Evolutionary conservation across 2,797 vertebrate species (phyloP).

Genomic region (Philypnodon macrostomus): DNA sequence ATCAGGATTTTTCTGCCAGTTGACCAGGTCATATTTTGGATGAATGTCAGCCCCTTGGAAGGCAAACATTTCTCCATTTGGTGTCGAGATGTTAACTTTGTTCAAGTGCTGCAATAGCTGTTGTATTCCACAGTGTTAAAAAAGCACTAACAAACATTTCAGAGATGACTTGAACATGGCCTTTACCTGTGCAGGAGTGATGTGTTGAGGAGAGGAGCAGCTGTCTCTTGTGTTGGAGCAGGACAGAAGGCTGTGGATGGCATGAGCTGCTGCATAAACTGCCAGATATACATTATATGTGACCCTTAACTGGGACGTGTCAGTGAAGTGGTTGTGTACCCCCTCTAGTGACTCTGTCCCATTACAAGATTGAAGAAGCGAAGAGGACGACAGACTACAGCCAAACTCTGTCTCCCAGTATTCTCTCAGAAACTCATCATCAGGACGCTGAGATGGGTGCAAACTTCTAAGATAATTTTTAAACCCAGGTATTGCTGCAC

Average conservation of each 20-base stretch:
- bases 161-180: not conserved
- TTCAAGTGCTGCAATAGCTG: constrained; percentile 68
- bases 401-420: constrained; percentile 71
- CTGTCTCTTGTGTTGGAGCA: constrained; percentile 43
- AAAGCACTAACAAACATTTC: constrained; percentile 9
- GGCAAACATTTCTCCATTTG: constrained; percentile 66
- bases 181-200: constrained; percentile 62
- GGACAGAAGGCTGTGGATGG: constrained; percentile 66
- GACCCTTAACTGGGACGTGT: constrained; percentile 65
- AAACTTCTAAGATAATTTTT: constrained; percentile 58
- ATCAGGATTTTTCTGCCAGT: constrained; percentile 67
- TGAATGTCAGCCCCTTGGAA: constrained; percentile 66
- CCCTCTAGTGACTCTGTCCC: constrained; percentile 62
- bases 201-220: constrained; percentile 48
- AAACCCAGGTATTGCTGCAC: constrained; percentile 68
- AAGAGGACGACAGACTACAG: constrained; percentile 39
- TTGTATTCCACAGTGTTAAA: too few species aligned
- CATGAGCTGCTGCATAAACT: constrained; percentile 73
- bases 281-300: constrained; percentile 75
- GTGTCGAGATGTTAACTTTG: constrained; percentile 66
- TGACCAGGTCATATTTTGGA: constrained; percentile 76
- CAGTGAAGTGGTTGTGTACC: constrained; percentile 56
- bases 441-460: constrained; percentile 52
- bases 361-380: constrained; percentile 50
- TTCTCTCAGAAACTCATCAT: constrained; percentile 56